phyloP scores from a whole-genome alignment of 2,113 vertebrate genomes.

The Plecturocebus donacophilus region DNA sequence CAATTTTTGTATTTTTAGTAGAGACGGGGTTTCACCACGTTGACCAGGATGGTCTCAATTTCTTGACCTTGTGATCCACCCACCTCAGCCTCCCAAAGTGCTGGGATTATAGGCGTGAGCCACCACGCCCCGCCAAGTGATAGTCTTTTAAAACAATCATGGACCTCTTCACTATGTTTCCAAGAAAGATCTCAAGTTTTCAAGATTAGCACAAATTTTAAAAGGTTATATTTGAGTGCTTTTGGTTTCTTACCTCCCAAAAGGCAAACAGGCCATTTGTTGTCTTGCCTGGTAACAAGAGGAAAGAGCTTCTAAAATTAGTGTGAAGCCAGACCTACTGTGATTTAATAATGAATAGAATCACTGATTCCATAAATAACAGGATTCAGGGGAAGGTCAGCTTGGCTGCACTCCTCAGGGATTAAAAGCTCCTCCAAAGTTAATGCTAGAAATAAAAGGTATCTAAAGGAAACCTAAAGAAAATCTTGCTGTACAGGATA shows the following conservation, averaged over 20 bases:
- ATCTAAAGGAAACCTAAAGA: not conserved
- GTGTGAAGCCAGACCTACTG: not conserved
- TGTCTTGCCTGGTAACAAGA: not conserved
- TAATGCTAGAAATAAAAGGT: not conserved
- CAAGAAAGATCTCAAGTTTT: conserved; percentile 43
- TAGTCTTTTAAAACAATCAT: not conserved
- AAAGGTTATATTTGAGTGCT: conserved; percentile 12
- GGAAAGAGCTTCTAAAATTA: conserved; percentile 53
- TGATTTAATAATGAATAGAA: conserved; percentile 44
- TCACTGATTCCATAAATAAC: conserved; percentile 20
- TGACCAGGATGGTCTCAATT: no score
- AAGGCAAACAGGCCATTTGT: conserved; percentile 31
- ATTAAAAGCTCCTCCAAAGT: not conserved
- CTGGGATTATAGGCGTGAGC: no score
- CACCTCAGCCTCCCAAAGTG: no score
- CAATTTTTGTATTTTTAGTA: no score
- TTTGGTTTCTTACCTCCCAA: conserved; percentile 4
- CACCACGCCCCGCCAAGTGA: not conserved
- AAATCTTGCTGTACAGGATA: not conserved
- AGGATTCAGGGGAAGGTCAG: not conserved
- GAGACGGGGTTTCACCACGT: no score
- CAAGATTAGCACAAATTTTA: not conserved
- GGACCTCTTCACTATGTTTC: not conserved
- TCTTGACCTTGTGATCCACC: no score
- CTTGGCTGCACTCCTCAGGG: not conserved